Evolutionary conservation across 1,140 invertebrate genomes (phyloP).

Genomic region (Drosophila burlai): DNA sequence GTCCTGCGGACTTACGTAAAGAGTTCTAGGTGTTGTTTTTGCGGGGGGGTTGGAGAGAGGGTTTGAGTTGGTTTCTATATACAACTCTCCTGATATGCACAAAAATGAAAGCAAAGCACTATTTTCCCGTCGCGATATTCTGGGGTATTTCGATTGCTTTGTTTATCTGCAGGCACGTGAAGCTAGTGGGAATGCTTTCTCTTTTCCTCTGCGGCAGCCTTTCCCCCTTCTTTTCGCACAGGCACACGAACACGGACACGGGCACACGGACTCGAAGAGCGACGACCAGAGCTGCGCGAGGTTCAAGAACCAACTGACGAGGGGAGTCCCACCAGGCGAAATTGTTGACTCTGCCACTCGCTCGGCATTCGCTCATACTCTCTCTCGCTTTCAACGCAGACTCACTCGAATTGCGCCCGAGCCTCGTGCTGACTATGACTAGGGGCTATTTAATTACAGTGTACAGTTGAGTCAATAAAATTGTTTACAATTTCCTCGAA

Average conservation of each 20-base stretch:
- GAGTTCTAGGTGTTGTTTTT: constrained; percentile 15
- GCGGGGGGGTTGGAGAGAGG: constrained; percentile 3
- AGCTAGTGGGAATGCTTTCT: constrained; percentile 38
- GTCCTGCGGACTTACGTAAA: constrained; percentile 52
- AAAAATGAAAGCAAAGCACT: constrained; percentile 20
- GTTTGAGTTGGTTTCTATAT: background rate
- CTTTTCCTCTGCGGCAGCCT: constrained; percentile 20
- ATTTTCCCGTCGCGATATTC: constrained; percentile 19
- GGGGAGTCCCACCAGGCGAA: constrained; percentile 40
- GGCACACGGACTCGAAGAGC: constrained; percentile 20
- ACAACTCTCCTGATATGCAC: constrained; percentile 13
- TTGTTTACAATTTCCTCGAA: constrained; percentile 39
- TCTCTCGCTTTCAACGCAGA: constrained; percentile 40
- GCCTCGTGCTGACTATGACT: constrained; percentile 18
- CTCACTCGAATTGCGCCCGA: constrained; percentile 41
- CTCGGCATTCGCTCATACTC: constrained; percentile 9
- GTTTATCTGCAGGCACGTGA: constrained; percentile 71
- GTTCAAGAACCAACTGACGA: constrained; percentile 72
- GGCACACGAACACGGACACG: constrained; percentile 16
- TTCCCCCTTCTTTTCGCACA: constrained; percentile 4
- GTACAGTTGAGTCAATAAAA: constrained; percentile 15
- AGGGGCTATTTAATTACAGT: constrained; percentile 55
- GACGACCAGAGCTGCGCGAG: constrained; percentile 65
- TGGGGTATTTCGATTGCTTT: constrained; percentile 38
- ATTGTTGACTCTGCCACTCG: constrained; percentile 45